These are phyloP conservation scores for Drosophila sucinea DNA, from an alignment of 1,140 invertebrate genomes.

Conservation along the genomic window DNA sequence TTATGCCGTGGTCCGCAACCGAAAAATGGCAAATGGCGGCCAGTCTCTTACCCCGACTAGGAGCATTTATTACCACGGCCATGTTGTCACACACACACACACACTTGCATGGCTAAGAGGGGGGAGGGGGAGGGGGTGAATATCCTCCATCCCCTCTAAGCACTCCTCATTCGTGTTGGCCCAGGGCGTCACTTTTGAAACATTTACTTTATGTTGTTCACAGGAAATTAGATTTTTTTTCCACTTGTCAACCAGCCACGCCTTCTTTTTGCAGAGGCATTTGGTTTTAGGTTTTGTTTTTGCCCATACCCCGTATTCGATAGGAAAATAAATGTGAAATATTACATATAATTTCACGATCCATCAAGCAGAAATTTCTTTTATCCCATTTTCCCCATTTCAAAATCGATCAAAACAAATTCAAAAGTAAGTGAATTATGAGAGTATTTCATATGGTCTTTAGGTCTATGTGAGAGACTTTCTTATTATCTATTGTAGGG, in stretches of 20 bases:
- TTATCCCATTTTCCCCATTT: too few species aligned
- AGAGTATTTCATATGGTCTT: too few species aligned
- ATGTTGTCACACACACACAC: slow-evolving; percentile 63
- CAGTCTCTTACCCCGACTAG: slow-evolving; percentile 35
- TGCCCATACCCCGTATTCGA: slow-evolving; percentile 37
- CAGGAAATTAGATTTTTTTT: slow-evolving; percentile 77
- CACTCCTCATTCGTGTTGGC: slow-evolving; percentile 1
- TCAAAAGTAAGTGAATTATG: too few species aligned
- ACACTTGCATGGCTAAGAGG: slow-evolving; percentile 19
- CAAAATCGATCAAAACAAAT: too few species aligned
- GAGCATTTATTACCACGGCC: slow-evolving; percentile 72
- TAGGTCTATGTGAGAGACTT: background rate
- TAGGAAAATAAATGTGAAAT: background rate
- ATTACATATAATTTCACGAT: background rate
- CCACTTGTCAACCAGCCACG: slow-evolving; percentile 16
- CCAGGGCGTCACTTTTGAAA: slow-evolving; percentile 74
- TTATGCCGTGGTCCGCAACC: slow-evolving; percentile 59
- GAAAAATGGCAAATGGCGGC: slow-evolving; percentile 66
- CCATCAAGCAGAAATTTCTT: too few species aligned
- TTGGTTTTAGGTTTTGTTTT: slow-evolving; percentile 17
- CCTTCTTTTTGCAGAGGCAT: slow-evolving; percentile 12
- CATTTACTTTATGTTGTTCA: slow-evolving; percentile 81
- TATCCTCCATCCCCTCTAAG: background rate
- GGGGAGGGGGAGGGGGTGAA: slow-evolving; percentile 7
- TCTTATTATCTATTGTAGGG: background rate